phyloP scores from a whole-genome alignment of 2,113 vertebrate species.

The Sarotherodon lohbergeri region DNA sequence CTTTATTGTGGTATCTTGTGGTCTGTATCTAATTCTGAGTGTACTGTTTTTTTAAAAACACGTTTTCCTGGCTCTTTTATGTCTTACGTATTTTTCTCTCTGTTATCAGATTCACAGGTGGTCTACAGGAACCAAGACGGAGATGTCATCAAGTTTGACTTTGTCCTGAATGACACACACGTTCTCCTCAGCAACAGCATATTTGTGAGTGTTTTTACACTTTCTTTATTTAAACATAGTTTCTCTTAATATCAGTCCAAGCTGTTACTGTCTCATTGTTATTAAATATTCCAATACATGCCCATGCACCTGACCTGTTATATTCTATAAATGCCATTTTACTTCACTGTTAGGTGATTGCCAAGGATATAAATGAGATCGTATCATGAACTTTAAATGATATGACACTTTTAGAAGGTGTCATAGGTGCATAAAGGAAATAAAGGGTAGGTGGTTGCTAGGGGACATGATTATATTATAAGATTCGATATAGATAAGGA shows the following conservation, averaged over 20 bases:
- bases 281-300: neutral
- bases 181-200: slow-evolving; percentile 87
- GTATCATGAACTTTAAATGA: neutral
- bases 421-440: neutral
- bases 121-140: slow-evolving; percentile 86
- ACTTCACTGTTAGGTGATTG: neutral
- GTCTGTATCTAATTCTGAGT: neutral
- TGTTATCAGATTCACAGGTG: slow-evolving; percentile 81
- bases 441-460: neutral
- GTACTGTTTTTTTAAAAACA: neutral
- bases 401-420: neutral
- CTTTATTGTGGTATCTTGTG: neutral
- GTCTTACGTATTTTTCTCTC: neutral
- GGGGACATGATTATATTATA: neutral
- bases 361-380: neutral
- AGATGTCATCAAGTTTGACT: slow-evolving; percentile 87
- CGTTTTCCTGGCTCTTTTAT: neutral
- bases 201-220: slow-evolving; percentile 77
- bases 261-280: neutral
- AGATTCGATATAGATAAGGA: neutral
- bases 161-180: slow-evolving; percentile 80
- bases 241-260: neutral
- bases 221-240: neutral
- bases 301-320: neutral
- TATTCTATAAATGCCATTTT: neutral